Conservation (phyloP, 2,113 vertebrate genomes). For the Petrocephalus microphthalmus region DNA sequence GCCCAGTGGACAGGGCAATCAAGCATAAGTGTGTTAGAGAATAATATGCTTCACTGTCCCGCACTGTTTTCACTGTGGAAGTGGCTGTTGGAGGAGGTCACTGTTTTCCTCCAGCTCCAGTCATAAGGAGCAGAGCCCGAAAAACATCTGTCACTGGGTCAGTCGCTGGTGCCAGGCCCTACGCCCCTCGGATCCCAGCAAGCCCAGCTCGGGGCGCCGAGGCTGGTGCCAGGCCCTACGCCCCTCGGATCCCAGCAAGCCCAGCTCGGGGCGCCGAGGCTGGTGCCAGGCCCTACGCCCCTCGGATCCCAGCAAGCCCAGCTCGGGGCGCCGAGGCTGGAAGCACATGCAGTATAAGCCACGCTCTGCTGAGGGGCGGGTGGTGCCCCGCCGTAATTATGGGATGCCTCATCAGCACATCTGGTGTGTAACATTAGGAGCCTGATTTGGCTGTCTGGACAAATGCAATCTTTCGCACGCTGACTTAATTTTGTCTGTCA, state of each 20-base stretch:
- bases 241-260: background rate
- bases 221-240: no score
- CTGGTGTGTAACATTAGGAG: background rate
- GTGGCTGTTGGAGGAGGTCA: background rate
- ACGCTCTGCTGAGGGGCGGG: background rate
- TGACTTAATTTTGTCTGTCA: background rate
- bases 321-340: background rate
- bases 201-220: background rate
- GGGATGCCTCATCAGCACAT: background rate
- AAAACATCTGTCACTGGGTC: background rate
- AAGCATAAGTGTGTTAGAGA: background rate
- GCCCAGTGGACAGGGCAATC: background rate
- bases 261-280: background rate
- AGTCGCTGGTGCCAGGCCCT: background rate
- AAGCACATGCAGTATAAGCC: background rate
- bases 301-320: background rate
- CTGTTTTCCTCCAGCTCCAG: background rate
- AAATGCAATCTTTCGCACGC: background rate
- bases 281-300: no score
- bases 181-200: background rate
- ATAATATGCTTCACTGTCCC: background rate
- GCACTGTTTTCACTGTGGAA: background rate
- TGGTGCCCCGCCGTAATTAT: background rate
- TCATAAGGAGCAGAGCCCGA: background rate
- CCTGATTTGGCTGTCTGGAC: background rate